Evolutionary conservation across 2,888 invertebrate genomes (phyloP), one percentile per base, ranked within the genome.

Genomic region (Drosophila pegasa): DNA sequence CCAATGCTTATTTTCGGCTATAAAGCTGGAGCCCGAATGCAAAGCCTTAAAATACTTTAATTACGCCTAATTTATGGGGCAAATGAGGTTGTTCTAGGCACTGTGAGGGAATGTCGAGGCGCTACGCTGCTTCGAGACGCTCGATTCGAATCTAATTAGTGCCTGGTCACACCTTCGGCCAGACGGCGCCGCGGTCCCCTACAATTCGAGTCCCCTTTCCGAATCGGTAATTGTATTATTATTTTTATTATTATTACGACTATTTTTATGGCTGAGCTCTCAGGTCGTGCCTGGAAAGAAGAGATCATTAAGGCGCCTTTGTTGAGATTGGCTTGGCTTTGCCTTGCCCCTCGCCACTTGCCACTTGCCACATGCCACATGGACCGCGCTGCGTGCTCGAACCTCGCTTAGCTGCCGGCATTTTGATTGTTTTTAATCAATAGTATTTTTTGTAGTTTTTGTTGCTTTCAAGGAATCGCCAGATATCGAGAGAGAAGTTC

Each of bases 1-100:
- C 69, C 63, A 71, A 77, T 81, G 77, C 75, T 85, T 77, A 71
- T 70, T 81, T 71, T 51, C 48, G 65, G 76, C 68, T 80, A 64
- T 87, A 83, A 81, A 79, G 63, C 52, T 52, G 56, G 65, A 78
- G 74, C 71, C 67, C 54, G 47, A 64, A 77, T 65, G 61, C 65
- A 64, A 77, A 85, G 81, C 54, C 81, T 76, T 75, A 78, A 77
- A 85, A 76, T 84, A 87, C 78, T 80, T 84, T 88, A 88, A 85
- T 85, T 84, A 84, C 76, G 51, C 55, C 51, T 80, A 78, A 80
- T 88, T 87, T 88, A 88, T 85, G 76, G 76, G 54, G 65, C 71
- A 57, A 78, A 67, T 63, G 64, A 31, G 37, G 22, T 20, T 29
- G 14, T 31, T 45, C 27, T 16, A 29, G 31, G 18, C 7, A 9